A percentile compares a stretch with the other conserved stretches of the same genome.
phyloP scores from a whole-genome alignment of 2,113 vertebrate genomes.

The Mormyrus iriodes region DNA sequence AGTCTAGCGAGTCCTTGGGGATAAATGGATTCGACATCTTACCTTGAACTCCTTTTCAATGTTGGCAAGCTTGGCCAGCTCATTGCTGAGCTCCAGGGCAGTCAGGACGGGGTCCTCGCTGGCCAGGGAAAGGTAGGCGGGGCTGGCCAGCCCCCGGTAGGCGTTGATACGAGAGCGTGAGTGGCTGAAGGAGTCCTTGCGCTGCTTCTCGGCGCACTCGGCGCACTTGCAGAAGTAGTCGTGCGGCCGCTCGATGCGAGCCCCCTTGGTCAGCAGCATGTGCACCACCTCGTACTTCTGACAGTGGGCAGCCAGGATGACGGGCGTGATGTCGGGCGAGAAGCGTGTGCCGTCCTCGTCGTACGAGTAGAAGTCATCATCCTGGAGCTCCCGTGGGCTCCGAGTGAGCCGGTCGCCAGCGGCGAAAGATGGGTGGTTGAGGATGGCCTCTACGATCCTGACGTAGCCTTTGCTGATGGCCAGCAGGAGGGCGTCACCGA shows the following conservation, averaged over 20 bases:
- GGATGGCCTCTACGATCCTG: conserved; percentile 77
- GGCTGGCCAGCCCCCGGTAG: conserved; percentile 74
- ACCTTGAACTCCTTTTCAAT: conserved; percentile 84
- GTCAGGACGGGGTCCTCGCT: conserved; percentile 78
- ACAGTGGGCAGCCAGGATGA: conserved; percentile 77
- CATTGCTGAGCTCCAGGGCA: conserved; percentile 76
- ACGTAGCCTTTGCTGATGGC: conserved; percentile 81
- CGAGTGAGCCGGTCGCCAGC: conserved; percentile 69
- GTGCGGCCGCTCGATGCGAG: conserved; percentile 73
- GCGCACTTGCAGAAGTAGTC: conserved; percentile 77
- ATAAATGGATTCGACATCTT: conserved; percentile 28
- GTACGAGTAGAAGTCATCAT: conserved; percentile 78
- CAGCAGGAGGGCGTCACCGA: conserved; percentile 74
- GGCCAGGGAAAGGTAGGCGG: conserved; percentile 72
- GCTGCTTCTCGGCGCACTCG: conserved; percentile 71
- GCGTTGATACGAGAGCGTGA: conserved; percentile 77
- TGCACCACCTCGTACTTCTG: conserved; percentile 79
- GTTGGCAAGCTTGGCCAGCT: conserved; percentile 75
- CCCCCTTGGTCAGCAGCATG: conserved; percentile 72
- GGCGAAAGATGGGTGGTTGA: conserved; percentile 71
- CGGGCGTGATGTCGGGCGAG: conserved; percentile 75
- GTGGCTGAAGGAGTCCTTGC: conserved; percentile 74
- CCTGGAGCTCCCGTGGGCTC: conserved; percentile 70
- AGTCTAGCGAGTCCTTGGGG: background rate
- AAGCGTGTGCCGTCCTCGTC: conserved; percentile 79